Percentiles rank a stretch among this genome's conserved stretches.
Conservation (phyloP, 2,888 invertebrate species). For the Athripsodes cinereus region DNA sequence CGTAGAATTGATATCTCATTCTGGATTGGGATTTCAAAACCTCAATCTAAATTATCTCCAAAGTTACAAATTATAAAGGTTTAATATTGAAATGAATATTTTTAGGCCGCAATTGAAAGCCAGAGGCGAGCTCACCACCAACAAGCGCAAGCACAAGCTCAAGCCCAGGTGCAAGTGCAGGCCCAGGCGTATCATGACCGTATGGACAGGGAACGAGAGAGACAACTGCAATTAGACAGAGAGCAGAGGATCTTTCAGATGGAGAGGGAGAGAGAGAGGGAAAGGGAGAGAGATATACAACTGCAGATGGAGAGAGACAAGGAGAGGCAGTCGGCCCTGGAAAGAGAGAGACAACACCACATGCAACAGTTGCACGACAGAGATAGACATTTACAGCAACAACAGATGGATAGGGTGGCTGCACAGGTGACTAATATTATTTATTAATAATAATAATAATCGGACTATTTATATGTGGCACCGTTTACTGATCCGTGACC, state of each 20-base stretch:
- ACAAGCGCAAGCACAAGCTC: conserved; percentile 32
- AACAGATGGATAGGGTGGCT: conserved; percentile 22
- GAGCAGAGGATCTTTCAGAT: conserved; percentile 33
- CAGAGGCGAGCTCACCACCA: conserved; percentile 32
- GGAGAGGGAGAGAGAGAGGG: conserved; percentile 29
- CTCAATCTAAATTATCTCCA: no score
- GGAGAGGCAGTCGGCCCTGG: conserved; percentile 29
- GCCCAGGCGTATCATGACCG: conserved; percentile 31
- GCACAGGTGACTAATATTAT: conserved; percentile 9
- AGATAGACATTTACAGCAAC: conserved; percentile 35
- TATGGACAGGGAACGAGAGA: conserved; percentile 29
- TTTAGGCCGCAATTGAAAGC: conserved; percentile 17
- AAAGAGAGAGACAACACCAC: conserved; percentile 34
- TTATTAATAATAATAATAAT: no score
- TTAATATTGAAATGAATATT: no score
- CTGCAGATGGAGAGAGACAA: conserved; percentile 29
- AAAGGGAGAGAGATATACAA: conserved; percentile 30
- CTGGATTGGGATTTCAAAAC: no score
- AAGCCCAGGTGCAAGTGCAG: conserved; percentile 31
- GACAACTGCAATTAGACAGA: conserved; percentile 28
- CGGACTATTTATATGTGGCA: no score
- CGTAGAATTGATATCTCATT: no score
- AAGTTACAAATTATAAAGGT: no score
- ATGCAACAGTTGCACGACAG: conserved; percentile 33
- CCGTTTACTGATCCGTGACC: no score